Percentiles rank a stretch among this genome's conserved stretches.
These are phyloP conservation scores for Minunthozetes semirufus DNA, from an alignment of 2,888 invertebrate genomes.

Conservation along the genomic window DNA sequence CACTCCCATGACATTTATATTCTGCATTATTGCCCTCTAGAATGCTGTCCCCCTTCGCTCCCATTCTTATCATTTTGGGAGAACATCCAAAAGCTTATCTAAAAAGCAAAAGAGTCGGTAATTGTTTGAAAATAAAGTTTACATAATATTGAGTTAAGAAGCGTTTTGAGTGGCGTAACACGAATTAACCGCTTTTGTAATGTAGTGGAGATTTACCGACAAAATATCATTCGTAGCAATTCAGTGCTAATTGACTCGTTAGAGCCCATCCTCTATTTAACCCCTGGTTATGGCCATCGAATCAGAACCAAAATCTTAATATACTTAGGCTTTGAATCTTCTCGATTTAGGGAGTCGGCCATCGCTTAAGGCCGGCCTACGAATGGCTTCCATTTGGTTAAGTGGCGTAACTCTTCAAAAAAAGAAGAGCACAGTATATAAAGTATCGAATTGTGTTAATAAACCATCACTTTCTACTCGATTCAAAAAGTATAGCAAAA, in stretches of 20 bases:
- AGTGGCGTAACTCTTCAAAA: not conserved
- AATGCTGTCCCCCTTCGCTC: not conserved
- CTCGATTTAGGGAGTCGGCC: not conserved
- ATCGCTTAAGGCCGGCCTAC: not conserved
- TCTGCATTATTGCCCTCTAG: not conserved
- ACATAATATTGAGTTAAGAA: not conserved
- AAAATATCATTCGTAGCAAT: not conserved
- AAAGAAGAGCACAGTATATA: not conserved
- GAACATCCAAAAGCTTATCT: not conserved
- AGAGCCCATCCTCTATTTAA: not conserved
- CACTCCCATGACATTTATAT: not conserved
- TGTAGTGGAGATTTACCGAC: not conserved
- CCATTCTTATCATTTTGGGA: not conserved
- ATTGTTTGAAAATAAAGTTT: slow-evolving; percentile 1
- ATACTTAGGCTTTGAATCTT: not conserved
- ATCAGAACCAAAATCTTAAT: not conserved
- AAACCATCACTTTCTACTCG: slow-evolving; percentile 17
- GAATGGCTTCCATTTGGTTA: not conserved
- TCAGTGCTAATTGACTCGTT: not conserved
- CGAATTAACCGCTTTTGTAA: not conserved
- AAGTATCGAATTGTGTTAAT: slow-evolving; percentile 8
- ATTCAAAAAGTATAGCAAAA: not conserved
- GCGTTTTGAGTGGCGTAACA: not conserved
- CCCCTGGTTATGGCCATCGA: not conserved
- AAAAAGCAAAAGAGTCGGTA: slow-evolving; percentile 10